Base-by-base conservation (phyloP, 2,888 invertebrate genomes). In the Patella ulyssiponensis region DNA sequence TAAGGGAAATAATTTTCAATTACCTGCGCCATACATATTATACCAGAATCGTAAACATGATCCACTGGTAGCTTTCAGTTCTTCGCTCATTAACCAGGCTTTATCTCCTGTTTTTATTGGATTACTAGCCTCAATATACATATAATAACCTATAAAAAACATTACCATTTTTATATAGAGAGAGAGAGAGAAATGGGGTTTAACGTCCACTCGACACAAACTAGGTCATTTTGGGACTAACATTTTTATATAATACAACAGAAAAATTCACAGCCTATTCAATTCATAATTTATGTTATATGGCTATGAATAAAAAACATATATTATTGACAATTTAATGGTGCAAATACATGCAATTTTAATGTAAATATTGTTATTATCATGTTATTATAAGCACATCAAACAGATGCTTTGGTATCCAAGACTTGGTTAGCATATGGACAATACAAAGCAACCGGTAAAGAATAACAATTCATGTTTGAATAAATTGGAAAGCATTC, bases 31-130 rank as follows among this genome's bases (percentile, higher is more conserved):
- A 82, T 88, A 84, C 87, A 90, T 89, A 81, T 85, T 88, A 83
- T 89, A 90, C 87, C 86, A 89, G 86, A 90, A 90, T 9, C 84
- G 80, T 23, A 90, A 79, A 82, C 90, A 90, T 64, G 86, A 84
- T 2, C 87, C 88, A 12, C 86, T 81, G 11, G 88, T 88, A 4
- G 86, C 78, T 7, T 79, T 53, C 12, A 89, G 69, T 23, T 77
- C 54, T 75, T 84, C 86, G 80, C 89, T 88, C 58, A 79, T 75
- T 52, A 90, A 80, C 83, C 87, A 85, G 0, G 90, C 89, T 76
- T 82, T 86, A 77, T 88, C 81, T 2, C 86, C 86, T 4, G 75
- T 73, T 44, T 73, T 78, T 56, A 81, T 82, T 56, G 83, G 82
- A 20, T 79, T 71, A 79, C 85, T 85, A 20, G 86, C 84, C 80